Conservation (phyloP, 1,140 invertebrate species). For the Cheumatopsyche charites region DNA sequence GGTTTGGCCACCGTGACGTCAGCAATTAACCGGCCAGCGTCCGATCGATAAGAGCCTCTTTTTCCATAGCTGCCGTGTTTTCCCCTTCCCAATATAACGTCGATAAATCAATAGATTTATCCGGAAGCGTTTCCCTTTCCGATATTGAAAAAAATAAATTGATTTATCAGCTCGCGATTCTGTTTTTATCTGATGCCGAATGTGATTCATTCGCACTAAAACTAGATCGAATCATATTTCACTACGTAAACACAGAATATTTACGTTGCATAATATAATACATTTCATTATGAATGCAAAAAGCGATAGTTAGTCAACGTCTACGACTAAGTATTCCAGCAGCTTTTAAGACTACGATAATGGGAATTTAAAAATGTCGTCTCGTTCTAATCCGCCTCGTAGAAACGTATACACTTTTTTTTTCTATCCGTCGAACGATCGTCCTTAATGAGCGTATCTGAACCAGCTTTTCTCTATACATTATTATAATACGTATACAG, state of each 20-base stretch:
- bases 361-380: not conserved
- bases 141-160: no score
- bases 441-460: constrained; percentile 16
- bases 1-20: constrained; percentile 28
- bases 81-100: no score
- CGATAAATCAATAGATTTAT: no score
- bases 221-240: no score
- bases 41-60: not conserved
- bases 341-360: not conserved
- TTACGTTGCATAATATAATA: not conserved
- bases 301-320: not conserved
- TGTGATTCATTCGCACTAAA: no score
- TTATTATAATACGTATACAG: not conserved
- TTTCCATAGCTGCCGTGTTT: no score
- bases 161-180: no score
- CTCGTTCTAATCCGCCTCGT: not conserved
- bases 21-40: not conserved
- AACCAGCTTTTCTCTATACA: not conserved
- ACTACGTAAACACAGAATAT: no score
- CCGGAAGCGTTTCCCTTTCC: no score
- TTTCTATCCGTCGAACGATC: not conserved
- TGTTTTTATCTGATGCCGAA: no score
- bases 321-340: not conserved
- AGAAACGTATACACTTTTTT: not conserved
- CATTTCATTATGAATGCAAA: not conserved